Evolutionary conservation across 2,888 invertebrate genomes (phyloP).

Genomic region (Ormyrus rosae): DNA sequence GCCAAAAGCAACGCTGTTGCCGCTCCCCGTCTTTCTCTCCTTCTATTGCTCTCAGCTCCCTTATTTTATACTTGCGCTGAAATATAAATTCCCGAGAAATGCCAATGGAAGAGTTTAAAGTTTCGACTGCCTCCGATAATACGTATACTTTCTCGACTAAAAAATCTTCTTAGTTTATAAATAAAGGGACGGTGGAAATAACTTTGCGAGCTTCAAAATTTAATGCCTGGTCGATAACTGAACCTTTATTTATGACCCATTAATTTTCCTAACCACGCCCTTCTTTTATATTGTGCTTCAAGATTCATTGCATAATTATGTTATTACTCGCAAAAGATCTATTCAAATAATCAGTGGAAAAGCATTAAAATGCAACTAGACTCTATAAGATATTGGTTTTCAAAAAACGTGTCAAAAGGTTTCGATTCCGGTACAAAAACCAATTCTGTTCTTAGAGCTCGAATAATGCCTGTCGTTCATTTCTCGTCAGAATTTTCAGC

Average conservation of each 20-base stretch:
- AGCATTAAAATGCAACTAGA: no score
- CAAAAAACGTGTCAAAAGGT: not conserved
- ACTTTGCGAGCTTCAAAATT: no score
- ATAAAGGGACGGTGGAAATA: not conserved
- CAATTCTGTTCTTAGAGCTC: conserved; percentile 1
- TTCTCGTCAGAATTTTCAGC: not conserved
- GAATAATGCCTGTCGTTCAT: not conserved
- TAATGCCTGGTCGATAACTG: no score
- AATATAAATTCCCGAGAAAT: conserved; percentile 43
- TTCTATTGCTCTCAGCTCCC: not conserved
- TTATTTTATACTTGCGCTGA: not conserved
- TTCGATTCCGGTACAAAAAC: conserved; percentile 11
- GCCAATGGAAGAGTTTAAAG: conserved; percentile 27
- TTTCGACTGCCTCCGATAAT: conserved; percentile 17
- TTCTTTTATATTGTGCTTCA: no score
- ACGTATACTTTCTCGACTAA: not conserved
- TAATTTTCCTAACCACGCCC: no score
- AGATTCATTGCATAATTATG: not conserved
- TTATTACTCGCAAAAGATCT: not conserved
- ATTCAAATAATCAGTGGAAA: not conserved
- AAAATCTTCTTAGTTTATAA: conserved; percentile 20
- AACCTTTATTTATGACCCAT: no score
- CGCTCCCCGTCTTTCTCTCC: not conserved
- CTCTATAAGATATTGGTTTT: not conserved
- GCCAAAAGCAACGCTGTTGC: conserved; percentile 34